These are phyloP conservation scores for Ariolimax columbianus DNA, from an alignment of 2,888 invertebrate genomes.

Conservation along the genomic window DNA sequence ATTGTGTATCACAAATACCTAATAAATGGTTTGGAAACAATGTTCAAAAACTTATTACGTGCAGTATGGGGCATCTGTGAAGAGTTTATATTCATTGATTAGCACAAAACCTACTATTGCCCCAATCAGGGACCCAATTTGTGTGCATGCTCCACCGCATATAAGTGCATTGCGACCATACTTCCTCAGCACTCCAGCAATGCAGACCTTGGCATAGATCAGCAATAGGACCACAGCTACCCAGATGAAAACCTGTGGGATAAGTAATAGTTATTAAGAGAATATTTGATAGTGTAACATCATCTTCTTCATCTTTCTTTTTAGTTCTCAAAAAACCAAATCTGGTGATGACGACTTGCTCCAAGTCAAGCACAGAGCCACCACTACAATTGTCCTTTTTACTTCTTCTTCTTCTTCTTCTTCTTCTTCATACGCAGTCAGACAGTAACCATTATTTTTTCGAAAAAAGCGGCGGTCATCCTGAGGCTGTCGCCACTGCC, in stretches of 20 bases:
- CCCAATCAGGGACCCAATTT: slow-evolving; percentile 87
- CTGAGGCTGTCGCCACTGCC: too few species aligned
- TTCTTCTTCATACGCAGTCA: too few species aligned
- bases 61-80: slow-evolving; percentile 35
- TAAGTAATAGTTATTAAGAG: neutral
- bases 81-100: slow-evolving; percentile 34
- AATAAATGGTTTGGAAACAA: too few species aligned
- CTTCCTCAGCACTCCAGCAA: slow-evolving; percentile 86
- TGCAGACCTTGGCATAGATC: slow-evolving; percentile 88
- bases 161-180: slow-evolving; percentile 87
- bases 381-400: too few species aligned
- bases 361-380: too few species aligned
- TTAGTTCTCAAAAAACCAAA: too few species aligned
- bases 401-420: too few species aligned
- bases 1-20: too few species aligned
- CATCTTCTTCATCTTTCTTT: too few species aligned
- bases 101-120: slow-evolving; percentile 84
- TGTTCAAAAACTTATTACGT: slow-evolving; percentile 5
- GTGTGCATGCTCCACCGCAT: slow-evolving; percentile 86
- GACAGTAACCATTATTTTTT: too few species aligned
- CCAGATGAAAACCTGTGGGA: slow-evolving; percentile 84
- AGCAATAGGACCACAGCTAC: slow-evolving; percentile 84
- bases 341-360: too few species aligned
- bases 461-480: too few species aligned
- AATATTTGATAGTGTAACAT: neutral